Base-by-base conservation (phyloP, 2,113 vertebrate species). In the Nibea albiflora region DNA sequence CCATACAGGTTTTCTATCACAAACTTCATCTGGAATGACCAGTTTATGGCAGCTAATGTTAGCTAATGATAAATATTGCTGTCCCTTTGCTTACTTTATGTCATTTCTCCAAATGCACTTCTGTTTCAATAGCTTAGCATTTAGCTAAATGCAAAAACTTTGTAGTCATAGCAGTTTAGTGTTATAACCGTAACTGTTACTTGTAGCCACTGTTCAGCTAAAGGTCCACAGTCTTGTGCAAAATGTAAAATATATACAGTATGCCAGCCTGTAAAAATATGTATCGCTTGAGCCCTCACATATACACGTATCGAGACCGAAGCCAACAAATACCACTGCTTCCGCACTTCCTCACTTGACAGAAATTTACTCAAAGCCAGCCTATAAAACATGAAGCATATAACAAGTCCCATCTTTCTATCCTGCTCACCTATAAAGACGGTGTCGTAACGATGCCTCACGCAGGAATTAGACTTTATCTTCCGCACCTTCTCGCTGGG, bases 381-480 rank as follows among this genome's bases (percentile, higher is more conserved):
- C 52, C 52, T 24, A 83, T 90, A 76, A 90, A 92, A 82, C 65
- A 62, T 19, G 58, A 86, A 68, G 39, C 12, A 4, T 58, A 69
- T 58, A 26, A 20, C 11, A 65, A 54, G 65, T 62, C 73, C 81
- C 83, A 72, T 79, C 74, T 73, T 76, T 82, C 85, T 70, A 49
- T 52, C 78, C 65, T 8, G 71, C 79, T 78, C 62, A 62, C 58
- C 80, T 71, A 84, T 90, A 90, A 88, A 91, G 69, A 84, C 49
- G 26, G 62, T 42, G 73, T 86, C 65, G 77, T 93, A 86, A 91
- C 16, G 26, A 57, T 73, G 84, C 49, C 72, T 78, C 4, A 20
- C 10, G 17, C 76, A 83, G 86, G 78, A 80, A 71, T 73, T 26
- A 73, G 63, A 73, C 79, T 90, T 83, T 81, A 88, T 86, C 73